phyloP scores from a whole-genome alignment of 2,113 vertebrate species.

The Lynx canadensis region DNA sequence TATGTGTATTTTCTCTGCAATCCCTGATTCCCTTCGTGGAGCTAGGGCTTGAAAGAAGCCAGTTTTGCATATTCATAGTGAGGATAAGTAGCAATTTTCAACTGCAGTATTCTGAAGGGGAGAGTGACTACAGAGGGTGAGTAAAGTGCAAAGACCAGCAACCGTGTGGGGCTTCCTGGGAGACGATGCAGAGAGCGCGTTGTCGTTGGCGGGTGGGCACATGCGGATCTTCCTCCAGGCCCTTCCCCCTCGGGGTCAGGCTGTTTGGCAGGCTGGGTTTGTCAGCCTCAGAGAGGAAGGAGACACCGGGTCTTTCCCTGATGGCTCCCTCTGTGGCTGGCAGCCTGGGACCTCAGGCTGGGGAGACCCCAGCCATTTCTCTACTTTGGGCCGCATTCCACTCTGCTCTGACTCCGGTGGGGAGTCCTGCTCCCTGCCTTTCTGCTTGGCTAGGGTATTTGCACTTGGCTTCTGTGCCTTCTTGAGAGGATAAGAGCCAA shows the following conservation, averaged over 20 bases:
- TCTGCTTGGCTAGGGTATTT: too few species aligned
- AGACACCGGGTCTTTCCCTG: rapidly evolving
- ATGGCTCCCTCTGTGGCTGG: rapidly evolving
- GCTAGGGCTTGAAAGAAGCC: neutral
- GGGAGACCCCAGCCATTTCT: too few species aligned
- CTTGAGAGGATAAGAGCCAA: neutral
- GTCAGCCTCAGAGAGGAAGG: neutral
- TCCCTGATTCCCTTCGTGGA: neutral
- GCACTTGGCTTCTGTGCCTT: neutral
- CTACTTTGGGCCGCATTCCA: rapidly evolving
- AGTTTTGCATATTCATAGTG: neutral
- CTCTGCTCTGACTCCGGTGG: neutral
- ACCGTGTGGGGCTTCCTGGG: rapidly evolving
- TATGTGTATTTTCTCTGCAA: neutral
- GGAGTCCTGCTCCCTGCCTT: neutral
- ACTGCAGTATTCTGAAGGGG: too few species aligned
- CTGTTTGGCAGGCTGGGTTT: rapidly evolving
- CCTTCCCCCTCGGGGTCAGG: neutral
- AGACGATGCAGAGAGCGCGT: too few species aligned
- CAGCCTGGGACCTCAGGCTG: neutral
- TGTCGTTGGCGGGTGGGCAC: too few species aligned
- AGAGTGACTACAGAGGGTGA: neutral
- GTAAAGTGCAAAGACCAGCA: rapidly evolving
- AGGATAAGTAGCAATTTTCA: neutral
- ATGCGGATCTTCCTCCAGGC: too few species aligned